A percentile compares a stretch with the other conserved stretches of the same genome.
These are phyloP conservation scores for Lycodopsis pacificus DNA, from an alignment of 2,797 vertebrate species.

Conservation along the genomic window DNA sequence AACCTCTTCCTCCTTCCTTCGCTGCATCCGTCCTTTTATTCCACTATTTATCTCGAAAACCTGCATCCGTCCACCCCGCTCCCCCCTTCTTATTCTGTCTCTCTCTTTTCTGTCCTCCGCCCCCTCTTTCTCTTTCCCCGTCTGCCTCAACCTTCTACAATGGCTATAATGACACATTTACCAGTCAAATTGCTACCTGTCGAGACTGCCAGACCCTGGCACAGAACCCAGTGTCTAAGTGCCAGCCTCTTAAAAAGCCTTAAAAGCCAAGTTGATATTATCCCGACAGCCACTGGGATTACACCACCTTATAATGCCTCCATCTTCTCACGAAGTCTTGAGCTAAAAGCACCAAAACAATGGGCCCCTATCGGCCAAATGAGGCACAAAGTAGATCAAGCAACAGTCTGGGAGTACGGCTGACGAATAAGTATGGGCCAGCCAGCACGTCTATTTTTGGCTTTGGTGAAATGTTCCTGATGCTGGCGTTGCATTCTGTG, in stretches of 20 bases:
- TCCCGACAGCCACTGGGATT: slow-evolving; percentile 66
- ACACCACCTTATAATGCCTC: slow-evolving; percentile 52
- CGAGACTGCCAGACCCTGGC: slow-evolving; percentile 71
- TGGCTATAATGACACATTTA: slow-evolving; percentile 84
- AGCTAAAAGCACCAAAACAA: slow-evolving; percentile 66
- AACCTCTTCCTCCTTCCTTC: slow-evolving; percentile 18
- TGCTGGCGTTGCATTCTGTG: slow-evolving; percentile 35
- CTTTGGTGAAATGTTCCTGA: slow-evolving; percentile 55
- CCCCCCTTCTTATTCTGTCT: slow-evolving; percentile 16
- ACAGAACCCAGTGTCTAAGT: slow-evolving; percentile 68
- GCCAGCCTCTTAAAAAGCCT: slow-evolving; percentile 72
- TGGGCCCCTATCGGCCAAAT: slow-evolving; percentile 37
- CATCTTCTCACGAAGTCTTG: slow-evolving; percentile 52
- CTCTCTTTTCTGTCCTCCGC: slow-evolving; percentile 12
- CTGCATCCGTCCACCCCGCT: slow-evolving; percentile 10
- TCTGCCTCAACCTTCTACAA: slow-evolving; percentile 68
- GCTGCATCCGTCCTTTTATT: slow-evolving; percentile 37
- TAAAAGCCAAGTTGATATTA: slow-evolving; percentile 72
- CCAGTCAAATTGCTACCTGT: slow-evolving; percentile 81
- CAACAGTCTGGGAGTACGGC: slow-evolving; percentile 36
- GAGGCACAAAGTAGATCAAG: slow-evolving; percentile 44
- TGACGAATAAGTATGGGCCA: slow-evolving; percentile 37
- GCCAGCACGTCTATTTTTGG: slow-evolving; percentile 59
- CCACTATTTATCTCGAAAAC: slow-evolving; percentile 31
- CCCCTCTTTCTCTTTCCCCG: slow-evolving; percentile 34